Percentiles rank a stretch among this genome's conserved stretches.
These are phyloP conservation scores for Clanis bilineata DNA, from an alignment of 2,888 invertebrate species.

Conservation along the genomic window DNA sequence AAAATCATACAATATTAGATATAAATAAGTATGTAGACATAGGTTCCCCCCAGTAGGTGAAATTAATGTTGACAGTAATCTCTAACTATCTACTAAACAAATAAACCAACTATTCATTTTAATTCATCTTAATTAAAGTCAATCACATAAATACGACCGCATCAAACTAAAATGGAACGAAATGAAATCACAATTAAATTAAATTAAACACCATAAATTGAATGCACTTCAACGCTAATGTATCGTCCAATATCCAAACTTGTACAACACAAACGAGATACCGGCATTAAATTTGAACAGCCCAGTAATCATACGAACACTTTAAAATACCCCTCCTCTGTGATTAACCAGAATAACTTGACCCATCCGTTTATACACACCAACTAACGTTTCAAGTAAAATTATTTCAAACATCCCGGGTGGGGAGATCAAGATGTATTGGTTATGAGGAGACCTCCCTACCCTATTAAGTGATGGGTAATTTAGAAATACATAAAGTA, in stretches of 20 bases:
- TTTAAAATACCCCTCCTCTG: slow-evolving; percentile 71
- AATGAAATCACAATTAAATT: slow-evolving; percentile 11
- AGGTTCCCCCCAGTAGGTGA: too few relatives aligned
- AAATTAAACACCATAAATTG: slow-evolving; percentile 19
- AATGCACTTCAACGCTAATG: slow-evolving; percentile 30
- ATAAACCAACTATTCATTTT: background rate
- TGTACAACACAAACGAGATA: slow-evolving; percentile 57
- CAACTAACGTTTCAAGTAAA: slow-evolving; percentile 22
- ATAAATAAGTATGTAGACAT: too few relatives aligned
- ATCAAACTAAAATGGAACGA: slow-evolving; percentile 4
- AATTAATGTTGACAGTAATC: too few relatives aligned
- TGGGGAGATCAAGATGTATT: slow-evolving; percentile 45
- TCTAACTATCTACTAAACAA: background rate
- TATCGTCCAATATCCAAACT: slow-evolving; percentile 55
- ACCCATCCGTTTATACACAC: slow-evolving; percentile 33
- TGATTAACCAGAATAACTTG: slow-evolving; percentile 50
- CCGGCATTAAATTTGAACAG: slow-evolving; percentile 75
- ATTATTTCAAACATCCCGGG: slow-evolving; percentile 19
- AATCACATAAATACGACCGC: background rate
- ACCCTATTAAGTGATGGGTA: slow-evolving; percentile 81
- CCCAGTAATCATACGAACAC: slow-evolving; percentile 75
- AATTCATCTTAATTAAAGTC: background rate
- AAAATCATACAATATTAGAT: too few relatives aligned
- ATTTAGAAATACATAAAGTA: slow-evolving; percentile 82
- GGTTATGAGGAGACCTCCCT: slow-evolving; percentile 64